Conservation (phyloP, 2,113 vertebrate species). For the Urocitellus parryii region DNA sequence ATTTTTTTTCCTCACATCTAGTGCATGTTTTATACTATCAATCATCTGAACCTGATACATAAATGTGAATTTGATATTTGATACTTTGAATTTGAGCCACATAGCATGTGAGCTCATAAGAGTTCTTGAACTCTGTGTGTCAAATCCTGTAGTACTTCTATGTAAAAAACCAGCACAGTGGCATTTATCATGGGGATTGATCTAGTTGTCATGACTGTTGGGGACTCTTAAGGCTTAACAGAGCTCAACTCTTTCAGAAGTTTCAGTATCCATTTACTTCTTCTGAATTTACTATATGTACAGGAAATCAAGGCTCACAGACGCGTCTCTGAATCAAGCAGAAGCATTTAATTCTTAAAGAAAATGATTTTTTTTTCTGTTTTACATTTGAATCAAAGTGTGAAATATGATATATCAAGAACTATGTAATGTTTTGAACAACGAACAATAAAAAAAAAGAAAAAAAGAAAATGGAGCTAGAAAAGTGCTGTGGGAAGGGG, state of each 20-base stretch:
- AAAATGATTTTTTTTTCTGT: not conserved
- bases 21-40: not conserved
- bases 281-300: not conserved
- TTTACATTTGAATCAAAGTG: not conserved
- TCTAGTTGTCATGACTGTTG: not conserved
- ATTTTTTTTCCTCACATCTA: not conserved
- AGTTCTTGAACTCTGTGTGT: not conserved
- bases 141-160: not conserved
- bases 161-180: not conserved
- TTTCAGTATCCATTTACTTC: not conserved
- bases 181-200: constrained; percentile 14
- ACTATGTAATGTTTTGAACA: too few relatives aligned
- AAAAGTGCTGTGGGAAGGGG: not conserved
- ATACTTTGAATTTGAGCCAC: not conserved
- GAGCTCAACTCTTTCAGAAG: not conserved
- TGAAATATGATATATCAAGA: too few relatives aligned
- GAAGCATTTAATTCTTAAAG: not conserved
- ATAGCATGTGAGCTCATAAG: not conserved
- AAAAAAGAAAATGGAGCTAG: not conserved
- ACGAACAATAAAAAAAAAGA: too few relatives aligned
- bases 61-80: constrained; percentile 23
- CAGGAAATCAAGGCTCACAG: not conserved
- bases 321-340: not conserved
- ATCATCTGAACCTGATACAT: not conserved
- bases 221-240: constrained; percentile 5